Evolutionary conservation across 2,797 vertebrate genomes (phyloP).

Genomic region (Rhyacichthys aspro): DNA sequence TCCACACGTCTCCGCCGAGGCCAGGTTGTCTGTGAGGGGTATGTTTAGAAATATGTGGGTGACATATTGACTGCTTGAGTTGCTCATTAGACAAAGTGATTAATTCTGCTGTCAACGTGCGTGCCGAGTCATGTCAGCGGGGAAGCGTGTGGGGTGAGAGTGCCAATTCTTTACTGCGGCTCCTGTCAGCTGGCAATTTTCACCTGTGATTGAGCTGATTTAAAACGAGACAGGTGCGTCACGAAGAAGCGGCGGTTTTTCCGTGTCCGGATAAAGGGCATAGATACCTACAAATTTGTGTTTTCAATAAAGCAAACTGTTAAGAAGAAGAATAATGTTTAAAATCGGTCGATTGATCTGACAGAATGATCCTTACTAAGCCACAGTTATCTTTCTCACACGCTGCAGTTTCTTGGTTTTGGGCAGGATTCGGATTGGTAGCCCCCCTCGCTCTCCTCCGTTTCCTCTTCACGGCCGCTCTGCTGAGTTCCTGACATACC

Average conservation of each 20-base stretch:
- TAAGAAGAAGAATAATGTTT: too few species aligned
- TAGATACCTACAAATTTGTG: not conserved
- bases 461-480: conserved; percentile 48
- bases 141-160: conserved; percentile 50
- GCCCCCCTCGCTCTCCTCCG: conserved; percentile 29
- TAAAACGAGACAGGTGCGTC: conserved; percentile 12
- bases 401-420: conserved; percentile 29
- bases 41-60: conserved; percentile 73
- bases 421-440: conserved; percentile 35
- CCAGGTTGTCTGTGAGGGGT: conserved; percentile 40
- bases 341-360: too few species aligned
- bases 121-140: conserved; percentile 45
- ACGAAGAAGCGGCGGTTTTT: not conserved
- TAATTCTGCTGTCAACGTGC: conserved; percentile 60
- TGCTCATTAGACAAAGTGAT: conserved; percentile 65
- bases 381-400: conserved; percentile 27
- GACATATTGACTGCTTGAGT: conserved; percentile 51
- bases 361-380: conserved; percentile 14
- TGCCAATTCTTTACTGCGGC: conserved; percentile 25
- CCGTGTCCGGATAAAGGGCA: not conserved
- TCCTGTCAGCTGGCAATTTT: conserved; percentile 63
- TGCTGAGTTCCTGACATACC: conserved; percentile 79
- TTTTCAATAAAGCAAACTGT: conserved; percentile 7
- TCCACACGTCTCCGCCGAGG: conserved; percentile 29
- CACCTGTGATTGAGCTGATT: conserved; percentile 53